phyloP scores from a whole-genome alignment of 2,797 vertebrate species.

The Eupleurogrammus muticus region DNA sequence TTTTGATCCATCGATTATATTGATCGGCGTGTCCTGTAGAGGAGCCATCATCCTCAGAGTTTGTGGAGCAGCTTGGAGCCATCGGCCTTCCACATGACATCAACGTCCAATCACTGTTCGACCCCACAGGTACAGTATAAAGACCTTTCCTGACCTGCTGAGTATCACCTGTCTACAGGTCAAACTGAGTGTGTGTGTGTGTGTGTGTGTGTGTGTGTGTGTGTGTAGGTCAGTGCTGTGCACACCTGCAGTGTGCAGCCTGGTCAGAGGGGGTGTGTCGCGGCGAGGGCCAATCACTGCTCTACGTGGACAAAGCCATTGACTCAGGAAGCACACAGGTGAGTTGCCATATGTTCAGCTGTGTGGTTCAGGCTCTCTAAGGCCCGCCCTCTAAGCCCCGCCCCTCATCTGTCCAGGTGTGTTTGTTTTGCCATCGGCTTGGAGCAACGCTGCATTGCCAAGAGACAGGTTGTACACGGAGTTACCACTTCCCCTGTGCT shows the following conservation, averaged over 20 bases:
- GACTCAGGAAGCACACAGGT: conserved; percentile 98
- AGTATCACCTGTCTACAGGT: neutral
- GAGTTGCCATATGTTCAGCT: conserved; percentile 47
- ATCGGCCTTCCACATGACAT: conserved; percentile 94
- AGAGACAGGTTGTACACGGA: conserved; percentile 90
- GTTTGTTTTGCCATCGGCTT: conserved; percentile 94
- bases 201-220: conserved; percentile 29
- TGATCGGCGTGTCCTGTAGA: conserved; percentile 38
- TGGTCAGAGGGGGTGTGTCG: conserved; percentile 93
- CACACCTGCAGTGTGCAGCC: conserved; percentile 95
- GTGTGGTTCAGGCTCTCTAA: neutral
- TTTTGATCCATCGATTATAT: neutral
- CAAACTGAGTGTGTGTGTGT: conserved; percentile 11
- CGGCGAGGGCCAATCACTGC: conserved; percentile 88
- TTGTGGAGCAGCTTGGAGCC: conserved; percentile 92
- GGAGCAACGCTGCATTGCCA: conserved; percentile 96
- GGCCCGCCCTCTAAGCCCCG: neutral
- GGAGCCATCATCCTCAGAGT: conserved; percentile 88
- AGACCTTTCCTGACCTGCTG: neutral
- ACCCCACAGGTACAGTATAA: conserved; percentile 88
- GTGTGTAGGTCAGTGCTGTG: conserved; percentile 92
- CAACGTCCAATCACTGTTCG: conserved; percentile 94
- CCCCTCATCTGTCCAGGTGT: conserved; percentile 82
- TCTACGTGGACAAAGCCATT: conserved; percentile 98
- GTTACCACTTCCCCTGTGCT: conserved; percentile 96